These are phyloP conservation scores for Kryptopterus vitreolus DNA, from an alignment of 2,797 vertebrate genomes.

Conservation along the genomic window DNA sequence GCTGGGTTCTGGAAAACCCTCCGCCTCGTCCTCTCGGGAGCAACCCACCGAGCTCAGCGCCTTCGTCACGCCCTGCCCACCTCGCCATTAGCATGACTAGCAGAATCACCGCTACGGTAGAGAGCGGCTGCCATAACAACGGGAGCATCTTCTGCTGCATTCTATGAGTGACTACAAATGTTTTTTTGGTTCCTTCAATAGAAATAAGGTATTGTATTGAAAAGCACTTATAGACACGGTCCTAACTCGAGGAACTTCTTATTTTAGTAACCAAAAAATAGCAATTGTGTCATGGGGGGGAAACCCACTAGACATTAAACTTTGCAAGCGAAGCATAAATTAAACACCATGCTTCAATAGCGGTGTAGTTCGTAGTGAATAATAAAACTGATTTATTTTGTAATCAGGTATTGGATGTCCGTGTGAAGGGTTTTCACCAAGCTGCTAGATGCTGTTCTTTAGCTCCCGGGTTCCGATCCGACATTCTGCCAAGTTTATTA, in stretches of 20 bases:
- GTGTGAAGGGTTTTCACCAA: background rate
- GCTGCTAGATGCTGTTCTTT: background rate
- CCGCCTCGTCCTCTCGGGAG: constrained; percentile 80
- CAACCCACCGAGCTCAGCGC: constrained; percentile 69
- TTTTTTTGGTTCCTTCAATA: background rate
- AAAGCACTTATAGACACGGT: constrained; percentile 18
- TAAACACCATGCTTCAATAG: background rate
- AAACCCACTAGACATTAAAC: background rate
- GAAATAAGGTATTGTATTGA: background rate
- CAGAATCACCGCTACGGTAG: constrained; percentile 84
- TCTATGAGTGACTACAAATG: constrained; percentile 69
- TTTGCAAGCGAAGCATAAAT: background rate
- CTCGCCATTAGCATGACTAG: constrained; percentile 79
- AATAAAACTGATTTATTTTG: background rate
- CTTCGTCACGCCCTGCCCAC: constrained; percentile 70
- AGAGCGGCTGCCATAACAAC: constrained; percentile 83
- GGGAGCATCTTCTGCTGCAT: constrained; percentile 86
- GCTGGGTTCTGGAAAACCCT: constrained; percentile 84
- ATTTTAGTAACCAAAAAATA: background rate
- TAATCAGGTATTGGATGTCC: background rate
- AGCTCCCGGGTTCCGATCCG: background rate
- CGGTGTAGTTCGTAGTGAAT: background rate
- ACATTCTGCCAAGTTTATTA: background rate
- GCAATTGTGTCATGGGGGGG: background rate
- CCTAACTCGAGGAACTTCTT: background rate